Conservation (phyloP, 1,140 invertebrate species). For the Drosophila ercepeae region DNA sequence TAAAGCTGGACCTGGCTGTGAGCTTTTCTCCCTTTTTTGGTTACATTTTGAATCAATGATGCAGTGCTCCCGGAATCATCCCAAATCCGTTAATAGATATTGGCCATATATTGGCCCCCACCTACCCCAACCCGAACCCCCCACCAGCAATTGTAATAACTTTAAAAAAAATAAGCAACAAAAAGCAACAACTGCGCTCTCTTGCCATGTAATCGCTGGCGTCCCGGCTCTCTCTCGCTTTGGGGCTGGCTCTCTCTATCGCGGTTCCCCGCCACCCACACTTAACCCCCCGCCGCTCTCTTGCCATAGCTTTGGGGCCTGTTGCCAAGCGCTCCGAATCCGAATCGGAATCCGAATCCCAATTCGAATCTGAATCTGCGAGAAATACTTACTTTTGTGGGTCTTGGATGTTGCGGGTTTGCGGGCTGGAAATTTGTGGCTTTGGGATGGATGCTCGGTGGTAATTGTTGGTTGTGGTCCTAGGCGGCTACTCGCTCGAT, state of each 20-base stretch:
- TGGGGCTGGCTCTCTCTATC: slow-evolving; percentile 5
- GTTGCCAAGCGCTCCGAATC: slow-evolving; percentile 65
- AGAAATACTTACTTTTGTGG: slow-evolving; percentile 66
- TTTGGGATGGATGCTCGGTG: background rate
- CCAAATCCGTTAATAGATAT: slow-evolving; percentile 32
- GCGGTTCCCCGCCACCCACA: slow-evolving; percentile 4
- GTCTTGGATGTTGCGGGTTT: slow-evolving; percentile 32
- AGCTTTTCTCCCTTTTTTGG: no score
- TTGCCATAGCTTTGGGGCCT: slow-evolving; percentile 52
- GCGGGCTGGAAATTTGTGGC: slow-evolving; percentile 18
- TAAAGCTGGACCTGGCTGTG: no score
- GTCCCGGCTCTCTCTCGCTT: slow-evolving; percentile 36
- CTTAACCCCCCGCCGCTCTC: slow-evolving; percentile 9
- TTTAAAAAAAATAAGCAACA: background rate
- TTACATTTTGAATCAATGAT: no score
- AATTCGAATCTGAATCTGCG: slow-evolving; percentile 1
- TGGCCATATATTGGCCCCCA: slow-evolving; percentile 24
- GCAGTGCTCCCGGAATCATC: background rate
- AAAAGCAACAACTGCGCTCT: slow-evolving; percentile 1
- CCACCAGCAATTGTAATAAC: no score
- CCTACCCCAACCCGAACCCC: slow-evolving; percentile 1
- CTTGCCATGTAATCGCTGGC: slow-evolving; percentile 42
- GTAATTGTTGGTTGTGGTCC: slow-evolving; percentile 3
- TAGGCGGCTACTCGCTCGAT: slow-evolving; percentile 24
- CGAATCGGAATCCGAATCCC: background rate